phyloP scores from a whole-genome alignment of 2,797 vertebrate genomes.

The Rhyacichthys aspro region DNA sequence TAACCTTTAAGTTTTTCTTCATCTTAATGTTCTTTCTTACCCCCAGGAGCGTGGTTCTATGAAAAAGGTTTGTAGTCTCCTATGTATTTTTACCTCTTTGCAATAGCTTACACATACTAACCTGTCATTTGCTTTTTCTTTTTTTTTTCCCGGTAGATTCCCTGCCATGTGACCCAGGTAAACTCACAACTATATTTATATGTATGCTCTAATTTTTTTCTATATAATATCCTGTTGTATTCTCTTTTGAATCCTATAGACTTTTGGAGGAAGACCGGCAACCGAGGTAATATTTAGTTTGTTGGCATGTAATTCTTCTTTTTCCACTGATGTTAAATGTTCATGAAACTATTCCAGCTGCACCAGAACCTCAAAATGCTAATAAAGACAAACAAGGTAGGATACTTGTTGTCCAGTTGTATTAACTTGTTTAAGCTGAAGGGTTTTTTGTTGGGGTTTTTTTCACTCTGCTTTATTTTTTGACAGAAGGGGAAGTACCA shows the following conservation, averaged over 20 bases:
- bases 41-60: slow-evolving; percentile 64
- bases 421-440: neutral
- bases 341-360: neutral
- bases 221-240: neutral
- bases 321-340: neutral
- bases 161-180: slow-evolving; percentile 62
- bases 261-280: slow-evolving; percentile 51
- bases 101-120: neutral
- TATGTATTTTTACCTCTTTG: no score
- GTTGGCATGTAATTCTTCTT: neutral
- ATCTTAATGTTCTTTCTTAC: neutral
- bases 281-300: slow-evolving; percentile 15
- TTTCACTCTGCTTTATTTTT: neutral
- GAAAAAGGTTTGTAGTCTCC: slow-evolving; percentile 59
- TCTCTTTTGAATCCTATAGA: slow-evolving; percentile 30
- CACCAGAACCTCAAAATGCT: neutral
- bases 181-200: neutral
- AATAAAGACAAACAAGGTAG: neutral
- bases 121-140: neutral
- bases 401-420: neutral
- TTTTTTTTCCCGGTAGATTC: slow-evolving; percentile 46
- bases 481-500: neutral
- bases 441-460: neutral
- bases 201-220: neutral
- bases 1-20: neutral